Conservation (phyloP, 2,888 invertebrate genomes). For the Opisthograptis luteolata region DNA sequence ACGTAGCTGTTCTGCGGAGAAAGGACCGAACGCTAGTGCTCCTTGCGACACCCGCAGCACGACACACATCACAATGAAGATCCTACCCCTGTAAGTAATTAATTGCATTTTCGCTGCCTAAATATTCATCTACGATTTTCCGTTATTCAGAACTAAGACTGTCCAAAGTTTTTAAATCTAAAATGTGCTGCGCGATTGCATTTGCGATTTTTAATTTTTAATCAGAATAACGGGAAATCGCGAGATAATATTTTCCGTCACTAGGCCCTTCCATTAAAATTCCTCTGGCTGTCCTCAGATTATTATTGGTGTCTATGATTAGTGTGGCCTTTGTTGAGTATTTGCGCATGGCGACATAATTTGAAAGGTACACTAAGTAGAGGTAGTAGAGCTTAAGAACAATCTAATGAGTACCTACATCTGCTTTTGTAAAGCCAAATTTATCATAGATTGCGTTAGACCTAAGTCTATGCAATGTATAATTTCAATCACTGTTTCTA, state of each 20-base stretch:
- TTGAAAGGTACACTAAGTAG: slow-evolving; percentile 27
- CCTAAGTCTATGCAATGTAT: slow-evolving; percentile 40
- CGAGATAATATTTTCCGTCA: not conserved
- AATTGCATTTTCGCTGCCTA: slow-evolving; percentile 14
- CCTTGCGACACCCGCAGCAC: slow-evolving; percentile 54
- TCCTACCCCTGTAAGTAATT: slow-evolving; percentile 70
- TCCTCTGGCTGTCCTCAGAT: not conserved
- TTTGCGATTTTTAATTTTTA: slow-evolving; percentile 57
- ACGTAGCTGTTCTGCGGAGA: slow-evolving; percentile 63
- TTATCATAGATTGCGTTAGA: slow-evolving; percentile 23
- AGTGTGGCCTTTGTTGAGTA: slow-evolving; percentile 15
- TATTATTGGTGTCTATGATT: too few species aligned
- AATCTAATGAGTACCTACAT: slow-evolving; percentile 7
- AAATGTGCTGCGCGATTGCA: slow-evolving; percentile 68
- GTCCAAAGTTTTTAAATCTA: slow-evolving; percentile 22
- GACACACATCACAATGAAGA: slow-evolving; percentile 61
- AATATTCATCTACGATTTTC: slow-evolving; percentile 10
- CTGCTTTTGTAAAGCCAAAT: slow-evolving; percentile 18
- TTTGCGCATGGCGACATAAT: slow-evolving; percentile 45
- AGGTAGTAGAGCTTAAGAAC: not conserved
- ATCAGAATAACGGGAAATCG: not conserved
- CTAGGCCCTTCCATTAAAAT: not conserved
- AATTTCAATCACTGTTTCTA: slow-evolving; percentile 42
- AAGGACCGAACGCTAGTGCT: slow-evolving; percentile 61
- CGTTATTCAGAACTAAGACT: slow-evolving; percentile 24